Evolutionary conservation across 2,113 vertebrate genomes (phyloP), one percentile per base, ranked within the genome.

Genomic region (Terrapene triunguis): DNA sequence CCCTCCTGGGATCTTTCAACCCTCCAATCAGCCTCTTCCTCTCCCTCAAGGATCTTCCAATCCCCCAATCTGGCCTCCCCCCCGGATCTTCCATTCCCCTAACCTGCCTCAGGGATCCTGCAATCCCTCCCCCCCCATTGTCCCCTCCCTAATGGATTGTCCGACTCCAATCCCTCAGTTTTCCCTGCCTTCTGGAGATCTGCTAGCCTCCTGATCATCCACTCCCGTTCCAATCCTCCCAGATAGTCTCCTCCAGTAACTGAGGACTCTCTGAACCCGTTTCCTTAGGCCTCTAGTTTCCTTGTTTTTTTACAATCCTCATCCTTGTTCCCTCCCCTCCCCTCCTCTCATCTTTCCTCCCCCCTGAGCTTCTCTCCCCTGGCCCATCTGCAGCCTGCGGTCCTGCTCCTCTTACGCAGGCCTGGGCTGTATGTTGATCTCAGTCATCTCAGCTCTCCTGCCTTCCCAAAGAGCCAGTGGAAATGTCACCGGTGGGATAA

Each of bases 401-500:
- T 80, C 65, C 65, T 92, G 93, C 85, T 90, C 13, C 83, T 27
- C 94, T 44, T 96, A 2, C 80, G 89, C 57, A 59, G 91, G 74
- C 32, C 93, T 25, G 2, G 89, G 92, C 35, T 5, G 85, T 92
- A 44, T 95, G 97, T 93, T 96, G 96, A 97, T 97, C 94, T 96
- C 92, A 88, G 90, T 82, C 83, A 82, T 50, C 95, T 93, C 95
- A 87, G 81, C 51, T 91, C 74, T 79, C 87, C 92, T 84, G 83
- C 89, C 87, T 87, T 59, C 92, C 88, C 95, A 87, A 95, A 94
- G 93, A 96, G 87, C 76, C 19, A 53, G 85, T 94, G 89, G 93
- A 98, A 97, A 97, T 90, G 93, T 96, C 96, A 95, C 96, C 92
- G 87, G 95, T 95, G 95, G 96, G 97, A 97, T 89, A 96, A 95